These are phyloP conservation scores for Cynopterus brachyotis DNA, from an alignment of 2,113 vertebrate genomes.

Conservation along the genomic window DNA sequence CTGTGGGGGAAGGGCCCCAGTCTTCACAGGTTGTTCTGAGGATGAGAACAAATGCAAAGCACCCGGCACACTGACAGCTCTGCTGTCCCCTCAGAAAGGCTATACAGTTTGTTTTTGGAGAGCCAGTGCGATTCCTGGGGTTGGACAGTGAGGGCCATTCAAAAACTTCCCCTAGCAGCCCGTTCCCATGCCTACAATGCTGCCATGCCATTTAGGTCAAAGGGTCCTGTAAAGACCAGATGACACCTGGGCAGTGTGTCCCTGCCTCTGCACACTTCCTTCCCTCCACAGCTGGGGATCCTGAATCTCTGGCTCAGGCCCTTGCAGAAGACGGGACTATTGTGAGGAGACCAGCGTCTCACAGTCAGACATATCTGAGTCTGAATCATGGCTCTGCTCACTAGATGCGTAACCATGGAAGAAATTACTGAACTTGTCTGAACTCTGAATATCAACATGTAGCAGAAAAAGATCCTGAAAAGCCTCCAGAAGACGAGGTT, in stretches of 20 bases:
- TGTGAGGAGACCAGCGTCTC: neutral
- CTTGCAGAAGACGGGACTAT: neutral
- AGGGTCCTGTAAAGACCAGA: neutral
- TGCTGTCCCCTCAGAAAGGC: neutral
- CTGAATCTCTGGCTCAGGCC: neutral
- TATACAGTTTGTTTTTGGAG: rapidly evolving
- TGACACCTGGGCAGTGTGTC: neutral
- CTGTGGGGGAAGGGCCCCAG: rapidly evolving
- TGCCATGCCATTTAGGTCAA: rapidly evolving
- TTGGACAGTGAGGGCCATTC: neutral
- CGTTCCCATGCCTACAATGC: rapidly evolving
- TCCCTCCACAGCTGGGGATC: rapidly evolving
- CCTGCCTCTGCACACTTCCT: rapidly evolving
- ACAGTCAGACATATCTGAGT: neutral
- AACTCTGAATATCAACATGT: neutral
- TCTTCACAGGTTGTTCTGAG: neutral
- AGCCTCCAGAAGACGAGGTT: neutral
- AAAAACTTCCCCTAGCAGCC: neutral
- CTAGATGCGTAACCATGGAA: neutral
- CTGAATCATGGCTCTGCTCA: neutral
- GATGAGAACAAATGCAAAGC: too few species aligned
- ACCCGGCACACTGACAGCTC: rapidly evolving
- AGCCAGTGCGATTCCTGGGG: rapidly evolving
- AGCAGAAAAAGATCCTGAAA: neutral
- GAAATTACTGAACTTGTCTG: neutral